These are phyloP conservation scores for Drosophila diplacantha DNA, from an alignment of 2,888 invertebrate genomes.

Conservation along the genomic window DNA sequence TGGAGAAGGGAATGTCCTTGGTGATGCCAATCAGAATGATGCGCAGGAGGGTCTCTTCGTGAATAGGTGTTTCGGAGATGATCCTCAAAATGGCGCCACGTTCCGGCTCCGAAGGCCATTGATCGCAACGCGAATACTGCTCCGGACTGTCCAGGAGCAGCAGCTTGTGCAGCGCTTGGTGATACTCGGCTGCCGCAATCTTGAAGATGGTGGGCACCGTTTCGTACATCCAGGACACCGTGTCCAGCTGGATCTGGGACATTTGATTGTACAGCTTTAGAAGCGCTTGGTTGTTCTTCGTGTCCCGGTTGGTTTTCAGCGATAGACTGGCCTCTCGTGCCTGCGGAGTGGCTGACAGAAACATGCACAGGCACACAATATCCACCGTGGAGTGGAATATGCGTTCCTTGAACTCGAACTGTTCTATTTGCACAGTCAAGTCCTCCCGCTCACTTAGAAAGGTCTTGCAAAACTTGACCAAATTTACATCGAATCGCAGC, in stretches of 20 bases:
- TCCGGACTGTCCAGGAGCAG: constrained; percentile 88
- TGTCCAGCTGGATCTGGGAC: constrained; percentile 88
- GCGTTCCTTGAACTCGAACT: constrained; percentile 87
- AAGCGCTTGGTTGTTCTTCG: constrained; percentile 72
- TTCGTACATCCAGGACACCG: constrained; percentile 92
- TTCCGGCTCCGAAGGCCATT: constrained; percentile 96
- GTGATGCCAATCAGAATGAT: constrained; percentile 87
- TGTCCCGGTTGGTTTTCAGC: constrained; percentile 79
- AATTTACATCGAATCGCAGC: constrained; percentile 87
- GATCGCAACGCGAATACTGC: constrained; percentile 88
- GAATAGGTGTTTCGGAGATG: constrained; percentile 91
- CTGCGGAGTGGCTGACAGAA: constrained; percentile 86
- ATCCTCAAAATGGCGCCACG: constrained; percentile 87
- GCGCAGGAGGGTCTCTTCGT: constrained; percentile 89
- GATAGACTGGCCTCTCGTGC: constrained; percentile 83
- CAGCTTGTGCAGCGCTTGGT: constrained; percentile 88
- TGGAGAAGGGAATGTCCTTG: constrained; percentile 87
- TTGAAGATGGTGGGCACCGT: constrained; percentile 86
- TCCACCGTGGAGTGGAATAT: constrained; percentile 91
- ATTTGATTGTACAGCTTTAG: constrained; percentile 77
- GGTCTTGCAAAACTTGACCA: constrained; percentile 87
- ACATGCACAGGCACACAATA: constrained; percentile 89
- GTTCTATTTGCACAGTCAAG: constrained; percentile 81
- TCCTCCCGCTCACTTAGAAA: constrained; percentile 83
- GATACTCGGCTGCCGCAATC: constrained; percentile 85